Evolutionary conservation across 1,140 invertebrate species (phyloP).

Genomic region (Triops cancriformis): DNA sequence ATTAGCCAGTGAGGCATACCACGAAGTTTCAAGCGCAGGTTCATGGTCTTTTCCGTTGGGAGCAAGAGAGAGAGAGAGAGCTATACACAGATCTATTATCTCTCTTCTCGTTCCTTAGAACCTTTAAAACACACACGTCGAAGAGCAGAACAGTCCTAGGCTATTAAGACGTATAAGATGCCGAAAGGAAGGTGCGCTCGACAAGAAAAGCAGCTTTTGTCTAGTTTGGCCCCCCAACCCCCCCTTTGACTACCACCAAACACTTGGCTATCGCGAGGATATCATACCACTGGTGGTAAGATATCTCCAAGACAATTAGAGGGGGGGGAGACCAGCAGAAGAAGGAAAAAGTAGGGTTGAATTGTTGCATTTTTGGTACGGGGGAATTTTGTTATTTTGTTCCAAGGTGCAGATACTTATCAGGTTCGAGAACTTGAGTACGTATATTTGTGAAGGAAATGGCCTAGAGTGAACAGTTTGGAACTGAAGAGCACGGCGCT

Average conservation of each 20-base stretch:
- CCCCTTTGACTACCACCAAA: background rate
- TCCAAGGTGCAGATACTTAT: too few species aligned
- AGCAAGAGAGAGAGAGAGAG: too few species aligned
- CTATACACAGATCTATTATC: background rate
- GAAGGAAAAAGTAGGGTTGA: too few species aligned
- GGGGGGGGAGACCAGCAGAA: too few species aligned
- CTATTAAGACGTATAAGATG: constrained; percentile 1
- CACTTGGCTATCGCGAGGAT: background rate
- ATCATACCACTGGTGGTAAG: too few species aligned
- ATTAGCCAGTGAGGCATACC: constrained; percentile 3
- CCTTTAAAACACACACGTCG: background rate
- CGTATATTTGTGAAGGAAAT: background rate
- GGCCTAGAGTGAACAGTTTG: background rate
- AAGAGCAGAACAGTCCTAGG: background rate
- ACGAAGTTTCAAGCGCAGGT: background rate
- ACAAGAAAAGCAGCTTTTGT: background rate
- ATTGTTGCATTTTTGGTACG: too few species aligned
- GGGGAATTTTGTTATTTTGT: too few species aligned
- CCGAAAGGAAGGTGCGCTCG: background rate
- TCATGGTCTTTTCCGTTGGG: too few species aligned
- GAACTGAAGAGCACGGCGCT: background rate
- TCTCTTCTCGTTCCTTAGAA: background rate
- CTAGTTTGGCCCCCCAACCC: background rate
- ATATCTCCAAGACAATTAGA: too few species aligned
- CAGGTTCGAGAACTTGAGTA: too few species aligned